phyloP scores from a whole-genome alignment of 1,140 invertebrate genomes.

The Vanessa tameamea region DNA sequence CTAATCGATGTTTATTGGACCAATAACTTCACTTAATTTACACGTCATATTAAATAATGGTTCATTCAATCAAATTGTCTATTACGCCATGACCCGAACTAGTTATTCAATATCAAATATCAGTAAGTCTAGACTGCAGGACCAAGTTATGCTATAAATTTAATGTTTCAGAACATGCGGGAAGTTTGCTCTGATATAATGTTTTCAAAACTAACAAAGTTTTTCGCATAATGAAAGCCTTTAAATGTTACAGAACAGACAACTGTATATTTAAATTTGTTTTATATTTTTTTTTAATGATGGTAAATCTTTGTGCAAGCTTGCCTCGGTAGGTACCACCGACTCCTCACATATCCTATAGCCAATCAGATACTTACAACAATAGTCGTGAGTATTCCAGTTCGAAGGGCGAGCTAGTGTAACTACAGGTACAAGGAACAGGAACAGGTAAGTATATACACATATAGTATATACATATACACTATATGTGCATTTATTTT shows the following conservation, averaged over 20 bases:
- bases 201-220: constrained; percentile 31
- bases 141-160: constrained; percentile 40
- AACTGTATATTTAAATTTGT: not conserved
- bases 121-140: constrained; percentile 29
- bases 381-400: too few species aligned
- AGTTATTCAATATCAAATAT: constrained; percentile 34
- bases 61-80: not conserved
- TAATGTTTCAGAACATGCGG: constrained; percentile 28
- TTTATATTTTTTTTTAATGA: too few species aligned
- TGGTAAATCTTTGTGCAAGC: too few species aligned
- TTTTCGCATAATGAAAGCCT: constrained; percentile 38
- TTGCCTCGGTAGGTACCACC: too few species aligned
- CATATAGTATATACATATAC: too few species aligned
- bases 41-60: not conserved
- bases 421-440: too few species aligned
- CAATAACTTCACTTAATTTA: not conserved
- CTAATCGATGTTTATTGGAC: not conserved
- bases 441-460: too few species aligned
- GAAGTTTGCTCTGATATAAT: constrained; percentile 35
- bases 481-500: too few species aligned
- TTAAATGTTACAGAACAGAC: constrained; percentile 24
- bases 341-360: too few species aligned
- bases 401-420: too few species aligned
- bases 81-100: constrained; percentile 8
- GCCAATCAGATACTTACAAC: too few species aligned